phyloP scores from a whole-genome alignment of 2,888 invertebrate genomes.

The Phengaris arion region DNA sequence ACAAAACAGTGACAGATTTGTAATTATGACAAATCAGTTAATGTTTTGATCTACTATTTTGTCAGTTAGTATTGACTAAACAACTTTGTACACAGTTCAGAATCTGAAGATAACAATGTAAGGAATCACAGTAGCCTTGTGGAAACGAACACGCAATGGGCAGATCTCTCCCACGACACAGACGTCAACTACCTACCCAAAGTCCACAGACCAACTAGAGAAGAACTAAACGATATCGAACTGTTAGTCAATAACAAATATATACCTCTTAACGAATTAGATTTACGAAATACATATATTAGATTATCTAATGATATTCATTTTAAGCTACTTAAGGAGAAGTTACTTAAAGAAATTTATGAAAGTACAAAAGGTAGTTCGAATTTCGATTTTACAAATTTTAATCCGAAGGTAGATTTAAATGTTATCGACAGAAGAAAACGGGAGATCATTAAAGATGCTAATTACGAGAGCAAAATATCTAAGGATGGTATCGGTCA shows the following conservation, averaged over 20 bases:
- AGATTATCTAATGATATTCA: slow-evolving; percentile 25
- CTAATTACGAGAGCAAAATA: slow-evolving; percentile 30
- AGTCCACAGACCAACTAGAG: slow-evolving; percentile 46
- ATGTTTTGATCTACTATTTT: not conserved
- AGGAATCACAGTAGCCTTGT: slow-evolving; percentile 29
- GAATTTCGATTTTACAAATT: slow-evolving; percentile 19
- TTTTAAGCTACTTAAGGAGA: slow-evolving; percentile 11
- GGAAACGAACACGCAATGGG: slow-evolving; percentile 46
- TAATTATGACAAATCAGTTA: not conserved
- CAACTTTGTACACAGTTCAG: slow-evolving; percentile 33
- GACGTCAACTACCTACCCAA: slow-evolving; percentile 60
- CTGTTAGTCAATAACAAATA: slow-evolving; percentile 46
- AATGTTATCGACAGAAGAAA: slow-evolving; percentile 34
- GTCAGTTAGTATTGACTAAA: not conserved
- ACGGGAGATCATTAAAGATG: slow-evolving; percentile 39
- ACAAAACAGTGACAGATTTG: not conserved
- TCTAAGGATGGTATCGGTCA: slow-evolving; percentile 32
- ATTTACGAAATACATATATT: slow-evolving; percentile 23
- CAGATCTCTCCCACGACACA: slow-evolving; percentile 63
- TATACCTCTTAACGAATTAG: slow-evolving; percentile 17
- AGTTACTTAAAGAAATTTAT: not conserved
- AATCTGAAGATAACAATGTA: slow-evolving; percentile 28
- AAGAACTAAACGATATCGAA: slow-evolving; percentile 56
- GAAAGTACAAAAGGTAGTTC: slow-evolving; percentile 19
- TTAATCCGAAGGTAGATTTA: slow-evolving; percentile 19